Base-by-base conservation (phyloP, 1,140 invertebrate species). In the Conus ventricosus region DNA sequence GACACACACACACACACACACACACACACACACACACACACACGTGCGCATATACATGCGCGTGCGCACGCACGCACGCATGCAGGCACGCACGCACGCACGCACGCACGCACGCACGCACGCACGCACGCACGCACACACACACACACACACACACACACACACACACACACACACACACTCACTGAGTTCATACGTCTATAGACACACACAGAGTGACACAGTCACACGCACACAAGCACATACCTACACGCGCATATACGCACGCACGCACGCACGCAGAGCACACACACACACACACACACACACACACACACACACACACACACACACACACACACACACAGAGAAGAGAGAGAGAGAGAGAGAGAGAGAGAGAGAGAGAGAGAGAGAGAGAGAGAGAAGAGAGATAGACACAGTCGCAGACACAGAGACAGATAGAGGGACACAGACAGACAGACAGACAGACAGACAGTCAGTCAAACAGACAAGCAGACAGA, bases 301-400 rank as follows among this genome's bases (percentile, higher is more conserved):
- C 80, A 81, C 80, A 54, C 80, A 81, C 80, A 54, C 83, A 84
- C 83, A 84, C 83, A 84, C 83, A 60, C 83, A 88, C 87, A 88
- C 78, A 88, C 87, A 88, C 57, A 81, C 78, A 82, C 57, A 83
- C 60, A 25, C 27, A n/a, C 55, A 57, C 53, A 7, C 60, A 57
- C 76, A 81, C 1, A 81, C 75, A 81, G 25, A 81, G 20, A 81
- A n/a, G 39, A 87, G 17, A 60, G 17, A 84, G 8, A 84, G 25
- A 84, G 8, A 53, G 6, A 81, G 17, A 81, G 25, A 17, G 51
- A 8, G 6, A 84, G 53, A 84, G 55, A 60, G 27, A 67, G 60
- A 84, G 55, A 60, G 27, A 67, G 60, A 60, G 8, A 10, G 27
- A 67, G 60, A 84, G 55, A 27, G 23, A 75, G 53, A 57, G 23